Percentiles rank a stretch among this genome's conserved stretches.
Conservation (phyloP, 2,888 invertebrate species). For the Timema cristinae region DNA sequence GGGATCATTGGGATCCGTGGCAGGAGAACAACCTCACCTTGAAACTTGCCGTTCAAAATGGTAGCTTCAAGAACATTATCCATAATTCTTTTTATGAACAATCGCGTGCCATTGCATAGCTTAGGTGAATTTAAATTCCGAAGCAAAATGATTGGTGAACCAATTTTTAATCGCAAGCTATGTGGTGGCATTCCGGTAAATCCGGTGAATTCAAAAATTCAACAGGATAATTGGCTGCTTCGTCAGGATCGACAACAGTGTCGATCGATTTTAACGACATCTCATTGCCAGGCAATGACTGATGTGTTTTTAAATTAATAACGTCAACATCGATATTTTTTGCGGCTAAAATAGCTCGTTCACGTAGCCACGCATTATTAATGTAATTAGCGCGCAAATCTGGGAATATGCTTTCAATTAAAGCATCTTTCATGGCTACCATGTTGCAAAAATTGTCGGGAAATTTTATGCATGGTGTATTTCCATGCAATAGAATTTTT, state of each 20-base stretch:
- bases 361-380: slow-evolving; percentile 37
- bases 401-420: slow-evolving; percentile 34
- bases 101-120: slow-evolving; percentile 28
- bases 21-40: slow-evolving; percentile 32
- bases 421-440: slow-evolving; percentile 29
- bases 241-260: slow-evolving; percentile 29
- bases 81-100: slow-evolving; percentile 34
- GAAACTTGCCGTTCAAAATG: slow-evolving; percentile 32
- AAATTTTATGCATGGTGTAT: slow-evolving; percentile 32
- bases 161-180: slow-evolving; percentile 23
- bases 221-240: slow-evolving; percentile 30
- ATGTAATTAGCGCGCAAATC: slow-evolving; percentile 35
- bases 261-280: slow-evolving; percentile 13
- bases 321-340: slow-evolving; percentile 30
- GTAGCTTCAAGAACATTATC: slow-evolving; percentile 33
- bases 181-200: slow-evolving; percentile 28
- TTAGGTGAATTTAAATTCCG: slow-evolving; percentile 22
- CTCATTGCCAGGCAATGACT: too few species aligned
- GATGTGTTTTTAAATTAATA: too few species aligned
- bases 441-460: slow-evolving; percentile 35
- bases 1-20: slow-evolving; percentile 33
- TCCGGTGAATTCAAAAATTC: slow-evolving; percentile 34
- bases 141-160: slow-evolving; percentile 26
- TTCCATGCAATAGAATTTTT: slow-evolving; percentile 31
- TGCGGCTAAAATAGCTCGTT: slow-evolving; percentile 40